phyloP scores from a whole-genome alignment of 2,113 vertebrate genomes.

The Phalacrocorax brasilianus region DNA sequence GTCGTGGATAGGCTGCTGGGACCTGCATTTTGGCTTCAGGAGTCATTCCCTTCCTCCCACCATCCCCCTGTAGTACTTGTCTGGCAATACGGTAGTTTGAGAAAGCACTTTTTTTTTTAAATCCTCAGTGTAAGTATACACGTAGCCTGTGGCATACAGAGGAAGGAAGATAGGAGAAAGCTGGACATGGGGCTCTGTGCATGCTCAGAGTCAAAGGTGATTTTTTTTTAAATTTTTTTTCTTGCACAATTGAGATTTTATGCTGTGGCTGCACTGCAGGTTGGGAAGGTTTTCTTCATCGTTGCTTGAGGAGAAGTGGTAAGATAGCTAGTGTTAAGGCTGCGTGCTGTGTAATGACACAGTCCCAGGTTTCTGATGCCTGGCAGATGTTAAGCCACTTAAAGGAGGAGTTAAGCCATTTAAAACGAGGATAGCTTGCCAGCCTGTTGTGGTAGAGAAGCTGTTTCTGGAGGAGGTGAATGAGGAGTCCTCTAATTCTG shows the following conservation, averaged over 20 bases:
- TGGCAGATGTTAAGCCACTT: neutral
- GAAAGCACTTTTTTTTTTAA: neutral
- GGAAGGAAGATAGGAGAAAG: neutral
- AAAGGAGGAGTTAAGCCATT: conserved; percentile 3
- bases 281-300: neutral
- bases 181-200: neutral
- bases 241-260: neutral
- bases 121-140: neutral
- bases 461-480: neutral
- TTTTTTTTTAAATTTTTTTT: neutral
- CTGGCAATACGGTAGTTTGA: neutral
- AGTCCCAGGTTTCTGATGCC: neutral
- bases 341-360: neutral
- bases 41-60: neutral
- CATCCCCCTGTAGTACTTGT: neutral
- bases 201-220: neutral
- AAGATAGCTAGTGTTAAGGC: neutral
- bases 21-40: neutral
- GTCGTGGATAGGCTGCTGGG: neutral
- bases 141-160: neutral
- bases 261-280: neutral
- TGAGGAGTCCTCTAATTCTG: neutral
- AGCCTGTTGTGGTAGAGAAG: neutral
- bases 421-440: neutral
- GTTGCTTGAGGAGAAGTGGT: neutral